A percentile compares a stretch with the other conserved stretches of the same genome.
These are phyloP conservation scores for Coelopa frigida DNA, from an alignment of 1,140 invertebrate genomes.

Conservation along the genomic window DNA sequence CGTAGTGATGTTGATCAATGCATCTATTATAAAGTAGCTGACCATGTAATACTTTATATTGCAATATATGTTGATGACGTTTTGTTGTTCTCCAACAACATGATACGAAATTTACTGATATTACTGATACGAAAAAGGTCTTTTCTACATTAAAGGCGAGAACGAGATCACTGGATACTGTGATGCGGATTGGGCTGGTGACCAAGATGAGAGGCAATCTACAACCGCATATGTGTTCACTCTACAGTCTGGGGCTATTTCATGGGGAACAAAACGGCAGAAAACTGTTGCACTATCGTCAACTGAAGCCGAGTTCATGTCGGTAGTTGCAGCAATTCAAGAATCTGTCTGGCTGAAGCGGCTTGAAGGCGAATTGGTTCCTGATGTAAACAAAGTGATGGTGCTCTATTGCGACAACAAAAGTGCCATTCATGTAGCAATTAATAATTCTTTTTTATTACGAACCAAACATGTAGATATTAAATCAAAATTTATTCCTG, in stretches of 20 bases:
- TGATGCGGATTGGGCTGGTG: conserved; percentile 19
- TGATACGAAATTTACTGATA: no score
- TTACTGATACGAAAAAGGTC: no score
- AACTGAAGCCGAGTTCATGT: conserved; percentile 36
- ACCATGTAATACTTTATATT: no score
- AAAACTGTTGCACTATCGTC: conserved; percentile 27
- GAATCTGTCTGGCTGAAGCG: conserved; percentile 15
- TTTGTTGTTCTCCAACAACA: no score
- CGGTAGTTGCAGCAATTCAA: conserved; percentile 20
- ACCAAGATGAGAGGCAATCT: conserved; percentile 23
- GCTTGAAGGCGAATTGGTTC: not conserved
- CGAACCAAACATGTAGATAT: no score
- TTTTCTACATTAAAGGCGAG: no score
- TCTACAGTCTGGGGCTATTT: conserved; percentile 18
- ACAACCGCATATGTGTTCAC: conserved; percentile 32
- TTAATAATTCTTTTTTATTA: no score
- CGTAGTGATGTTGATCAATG: no score
- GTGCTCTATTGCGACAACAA: conserved; percentile 20
- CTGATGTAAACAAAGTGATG: conserved; percentile 3
- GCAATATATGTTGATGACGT: no score
- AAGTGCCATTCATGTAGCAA: conserved; percentile 21
- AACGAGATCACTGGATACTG: conserved; percentile 12
- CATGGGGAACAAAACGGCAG: conserved; percentile 35
- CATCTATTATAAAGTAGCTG: no score
- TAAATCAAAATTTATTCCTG: no score